phyloP scores from a whole-genome alignment of 2,888 invertebrate species.

The Boloria selene region DNA sequence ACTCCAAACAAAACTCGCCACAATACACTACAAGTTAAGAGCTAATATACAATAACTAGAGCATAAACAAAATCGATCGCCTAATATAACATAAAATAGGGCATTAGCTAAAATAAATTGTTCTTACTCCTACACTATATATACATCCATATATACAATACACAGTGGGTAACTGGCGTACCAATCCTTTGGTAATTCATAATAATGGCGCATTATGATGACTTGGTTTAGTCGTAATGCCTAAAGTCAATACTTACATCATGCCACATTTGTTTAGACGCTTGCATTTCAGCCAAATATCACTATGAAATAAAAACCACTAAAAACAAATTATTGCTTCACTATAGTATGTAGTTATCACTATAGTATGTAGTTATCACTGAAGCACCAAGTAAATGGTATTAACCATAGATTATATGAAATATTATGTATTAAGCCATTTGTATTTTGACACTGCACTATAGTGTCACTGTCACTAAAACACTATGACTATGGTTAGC shows the following conservation, averaged over 20 bases:
- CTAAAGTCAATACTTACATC: background rate
- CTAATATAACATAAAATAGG: slow-evolving; percentile 29
- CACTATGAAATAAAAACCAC: background rate
- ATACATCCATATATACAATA: slow-evolving; percentile 48
- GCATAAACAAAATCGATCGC: slow-evolving; percentile 4
- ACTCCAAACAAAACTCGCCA: slow-evolving; percentile 6
- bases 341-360: background rate
- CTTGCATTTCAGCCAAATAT: background rate
- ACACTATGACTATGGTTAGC: slow-evolving; percentile 47
- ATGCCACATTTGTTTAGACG: too few relatives aligned
- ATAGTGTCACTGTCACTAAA: slow-evolving; percentile 44
- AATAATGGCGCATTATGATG: slow-evolving; percentile 7
- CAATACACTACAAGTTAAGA: slow-evolving; percentile 5
- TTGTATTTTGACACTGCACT: slow-evolving; percentile 19
- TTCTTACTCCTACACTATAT: slow-evolving; percentile 51
- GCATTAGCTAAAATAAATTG: slow-evolving; percentile 41
- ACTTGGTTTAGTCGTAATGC: background rate
- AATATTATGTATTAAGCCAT: background rate
- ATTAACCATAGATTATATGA: background rate
- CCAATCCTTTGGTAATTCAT: slow-evolving; percentile 8
- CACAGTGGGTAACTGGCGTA: slow-evolving; percentile 52
- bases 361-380: slow-evolving; percentile 3
- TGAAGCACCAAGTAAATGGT: slow-evolving; percentile 11
- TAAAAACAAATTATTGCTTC: background rate
- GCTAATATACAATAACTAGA: slow-evolving; percentile 11